Base-by-base conservation (phyloP, 2,113 vertebrate genomes). In the Raja brachyura region DNA sequence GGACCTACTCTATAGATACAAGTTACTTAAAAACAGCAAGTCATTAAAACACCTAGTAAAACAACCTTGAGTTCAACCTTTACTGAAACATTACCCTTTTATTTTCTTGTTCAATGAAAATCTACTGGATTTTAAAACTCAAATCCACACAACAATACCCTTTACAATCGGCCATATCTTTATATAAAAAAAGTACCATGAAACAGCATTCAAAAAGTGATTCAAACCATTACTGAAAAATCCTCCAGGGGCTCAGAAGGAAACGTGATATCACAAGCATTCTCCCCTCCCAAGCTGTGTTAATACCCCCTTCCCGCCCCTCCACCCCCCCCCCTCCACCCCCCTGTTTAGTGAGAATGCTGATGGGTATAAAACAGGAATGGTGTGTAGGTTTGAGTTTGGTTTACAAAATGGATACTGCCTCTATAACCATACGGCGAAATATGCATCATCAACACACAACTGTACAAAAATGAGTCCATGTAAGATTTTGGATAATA, bases 1-100 rank as follows among this genome's bases (percentile, higher is more conserved):
- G 97, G 96, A 97, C 97, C 94, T 97, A 96, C 96, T 96, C 97
- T 97, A 98, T 97, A 95, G 96, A 97, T 97, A 99, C 97, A 97
- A 96, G 96, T 95, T 96, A 97, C 97, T 95, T 95, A 96, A 95
- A 97, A 97, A 97, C 96, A 96, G 96, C 96, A 95, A 97, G 95
- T 97, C 95, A 95, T 95, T 96, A 95, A 96, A 97, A 97, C 96
- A 97, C 95, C 95, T 95, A 96, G 95, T 95, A 95, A 96, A 97
- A 97, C 95, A 95, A 96, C 95, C 95, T 61, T 94, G 96, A 92
- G 31, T 94, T 96, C 95, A 95, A 96, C 96, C 96, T 94, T 94
- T 95, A 96, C 95, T 94, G 95, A 96, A 96, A 95, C 94, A 93
- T 95, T 94, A 94, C 94, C 93, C 93, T 85, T 95, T 94, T 95